Conservation (phyloP, 2,888 invertebrate species). For the Dysmachus trigonus region DNA sequence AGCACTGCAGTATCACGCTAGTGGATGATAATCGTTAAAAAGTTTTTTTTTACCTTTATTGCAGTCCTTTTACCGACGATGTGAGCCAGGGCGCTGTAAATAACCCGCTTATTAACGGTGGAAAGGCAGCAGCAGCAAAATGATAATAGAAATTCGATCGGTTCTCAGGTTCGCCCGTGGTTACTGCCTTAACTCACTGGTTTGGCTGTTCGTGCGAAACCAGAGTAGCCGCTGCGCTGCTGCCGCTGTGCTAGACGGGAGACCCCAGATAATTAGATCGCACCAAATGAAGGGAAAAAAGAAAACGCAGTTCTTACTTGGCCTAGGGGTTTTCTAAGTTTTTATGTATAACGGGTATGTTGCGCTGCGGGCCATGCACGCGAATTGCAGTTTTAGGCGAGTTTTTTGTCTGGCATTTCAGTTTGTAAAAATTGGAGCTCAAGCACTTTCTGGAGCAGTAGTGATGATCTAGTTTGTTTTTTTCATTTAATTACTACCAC, state of each 20-base stretch:
- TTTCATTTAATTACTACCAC: neutral
- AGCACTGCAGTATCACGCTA: neutral
- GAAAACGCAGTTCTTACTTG: neutral
- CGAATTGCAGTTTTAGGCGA: neutral
- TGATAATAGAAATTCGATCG: slow-evolving; percentile 36
- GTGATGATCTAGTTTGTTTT: neutral
- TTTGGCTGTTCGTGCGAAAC: slow-evolving; percentile 30
- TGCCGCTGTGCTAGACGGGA: neutral
- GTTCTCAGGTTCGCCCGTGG: slow-evolving; percentile 16
- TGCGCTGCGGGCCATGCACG: neutral
- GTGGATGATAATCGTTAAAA: neutral
- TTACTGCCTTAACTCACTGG: slow-evolving; percentile 21
- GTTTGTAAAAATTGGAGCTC: neutral
- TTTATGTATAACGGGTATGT: neutral
- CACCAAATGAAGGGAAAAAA: neutral
- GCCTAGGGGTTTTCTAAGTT: neutral
- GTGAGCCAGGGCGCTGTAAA: neutral
- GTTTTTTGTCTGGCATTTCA: neutral
- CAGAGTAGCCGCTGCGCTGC: neutral
- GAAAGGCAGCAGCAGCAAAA: neutral
- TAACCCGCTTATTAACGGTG: neutral
- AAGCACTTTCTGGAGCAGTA: neutral
- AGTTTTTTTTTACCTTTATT: neutral
- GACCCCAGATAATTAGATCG: neutral
- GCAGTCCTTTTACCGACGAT: neutral